Base-by-base conservation (phyloP, 2,888 invertebrate species). In the Himalopsyche kuldschensis region DNA sequence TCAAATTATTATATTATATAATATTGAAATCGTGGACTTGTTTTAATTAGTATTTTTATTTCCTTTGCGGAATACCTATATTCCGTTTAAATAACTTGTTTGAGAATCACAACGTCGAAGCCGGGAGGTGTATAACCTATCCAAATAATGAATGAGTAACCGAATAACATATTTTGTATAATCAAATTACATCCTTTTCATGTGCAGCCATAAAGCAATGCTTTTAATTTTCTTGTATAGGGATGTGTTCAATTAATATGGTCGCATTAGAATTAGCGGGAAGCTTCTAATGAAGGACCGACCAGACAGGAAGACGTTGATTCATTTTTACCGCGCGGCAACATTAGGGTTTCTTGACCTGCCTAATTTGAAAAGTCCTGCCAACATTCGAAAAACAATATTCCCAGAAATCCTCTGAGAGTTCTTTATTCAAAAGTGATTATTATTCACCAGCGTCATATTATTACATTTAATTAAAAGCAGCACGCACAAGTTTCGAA, bases 201-300 rank as follows among this genome's bases (percentile, higher is more conserved):
- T 69, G 69, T 30, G 30, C 30, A 30, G 4, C 69, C 30, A 69
- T 69, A 69, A 69, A 69, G 69, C 69, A 69, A 27, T 69, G 69
- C 69, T 69, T 69, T 69, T 69, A 69, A 69, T 69, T 69, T 69
- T 69, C 30, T 24, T 69, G 69, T 69, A 30, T 69, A 30, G 69
- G 69, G 69, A 69, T 77, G 81, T 81, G 47, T 77, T 81, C 76
- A 80, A 80, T 80, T 80, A 81, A 77, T 48, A 55, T 30, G 55
- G 81, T 24, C 75, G 76, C 79, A 75, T 79, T 47, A 82, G 20
- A 82, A 82, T 79, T 79, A 82, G 82, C 79, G 82, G 82, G 79
- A 46, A 75, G 35, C 79, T 76, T 75, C 82, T 82, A 80, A 82
- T 69, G 48, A 82, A 82, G 35, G 63, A 69, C 75, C 46, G 20